These are phyloP conservation scores for Gavialis gangeticus DNA, from an alignment of 2,113 vertebrate genomes.

Conservation along the genomic window DNA sequence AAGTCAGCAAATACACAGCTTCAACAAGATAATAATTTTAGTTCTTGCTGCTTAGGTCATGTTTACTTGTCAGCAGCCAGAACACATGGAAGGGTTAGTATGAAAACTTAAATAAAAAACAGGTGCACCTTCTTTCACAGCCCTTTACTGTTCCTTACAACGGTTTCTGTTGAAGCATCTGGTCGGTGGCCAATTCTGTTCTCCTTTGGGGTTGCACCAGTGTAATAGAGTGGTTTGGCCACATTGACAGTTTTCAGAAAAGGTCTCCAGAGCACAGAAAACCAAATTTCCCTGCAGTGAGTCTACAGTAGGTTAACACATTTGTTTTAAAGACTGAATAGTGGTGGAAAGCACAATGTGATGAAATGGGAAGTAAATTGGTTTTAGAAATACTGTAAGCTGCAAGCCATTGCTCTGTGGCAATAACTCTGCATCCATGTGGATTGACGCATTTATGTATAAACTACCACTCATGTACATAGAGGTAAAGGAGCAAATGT, in stretches of 20 bases:
- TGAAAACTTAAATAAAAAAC: conserved; percentile 39
- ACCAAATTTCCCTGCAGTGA: not conserved
- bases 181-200: not conserved
- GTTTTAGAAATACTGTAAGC: not conserved
- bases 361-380: not conserved
- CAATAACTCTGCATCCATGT: not conserved
- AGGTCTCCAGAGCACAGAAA: not conserved
- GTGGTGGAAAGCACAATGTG: not conserved
- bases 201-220: not conserved
- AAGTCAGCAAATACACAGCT: conserved; percentile 32
- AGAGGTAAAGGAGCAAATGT: not conserved
- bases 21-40: not conserved
- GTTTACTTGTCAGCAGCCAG: conserved; percentile 50
- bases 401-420: not conserved
- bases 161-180: not conserved
- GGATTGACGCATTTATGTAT: not conserved
- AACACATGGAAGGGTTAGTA: conserved; percentile 2
- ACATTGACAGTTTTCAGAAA: not conserved
- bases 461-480: fast-evolving
- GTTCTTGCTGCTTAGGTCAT: not conserved
- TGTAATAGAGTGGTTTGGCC: not conserved
- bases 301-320: not conserved
- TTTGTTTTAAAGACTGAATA: not conserved
- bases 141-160: conserved; percentile 13
- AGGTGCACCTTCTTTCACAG: conserved; percentile 10